phyloP scores from a whole-genome alignment of 2,113 vertebrate genomes.

The Etheostoma spectabile region DNA sequence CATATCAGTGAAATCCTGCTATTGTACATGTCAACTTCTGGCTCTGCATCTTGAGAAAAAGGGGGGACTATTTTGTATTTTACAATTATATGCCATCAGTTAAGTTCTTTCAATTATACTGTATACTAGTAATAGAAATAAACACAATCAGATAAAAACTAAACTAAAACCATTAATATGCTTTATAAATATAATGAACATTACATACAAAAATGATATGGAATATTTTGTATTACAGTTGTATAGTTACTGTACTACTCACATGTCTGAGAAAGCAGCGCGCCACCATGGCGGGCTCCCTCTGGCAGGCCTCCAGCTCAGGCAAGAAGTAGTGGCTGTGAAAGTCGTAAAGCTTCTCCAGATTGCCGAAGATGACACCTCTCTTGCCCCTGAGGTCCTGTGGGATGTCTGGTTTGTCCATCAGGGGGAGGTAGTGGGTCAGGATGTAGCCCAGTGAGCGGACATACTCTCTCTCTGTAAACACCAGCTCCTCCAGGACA shows the following conservation, averaged over 20 bases:
- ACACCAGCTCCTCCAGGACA: slow-evolving; percentile 85
- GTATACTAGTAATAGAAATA: neutral
- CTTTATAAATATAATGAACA: neutral
- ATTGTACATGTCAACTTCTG: neutral
- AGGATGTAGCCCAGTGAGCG: slow-evolving; percentile 82
- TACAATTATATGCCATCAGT: neutral
- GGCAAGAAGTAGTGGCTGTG: slow-evolving; percentile 84
- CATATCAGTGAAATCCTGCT: neutral
- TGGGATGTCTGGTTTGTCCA: slow-evolving; percentile 83
- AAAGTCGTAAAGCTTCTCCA: slow-evolving; percentile 86
- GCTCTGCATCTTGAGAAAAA: neutral
- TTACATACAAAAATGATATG: neutral
- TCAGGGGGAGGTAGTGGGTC: slow-evolving; percentile 83
- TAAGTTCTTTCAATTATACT: neutral
- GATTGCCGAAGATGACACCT: slow-evolving; percentile 85
- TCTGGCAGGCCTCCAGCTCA: slow-evolving; percentile 83
- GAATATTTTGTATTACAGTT: neutral
- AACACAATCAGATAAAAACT: neutral
- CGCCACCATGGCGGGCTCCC: slow-evolving; percentile 79
- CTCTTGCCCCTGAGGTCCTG: slow-evolving; percentile 85
- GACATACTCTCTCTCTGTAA: slow-evolving; percentile 85
- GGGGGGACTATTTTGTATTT: neutral
- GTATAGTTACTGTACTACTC: slow-evolving; percentile 31
- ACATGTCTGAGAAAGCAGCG: slow-evolving; percentile 86
- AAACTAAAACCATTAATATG: neutral